phyloP scores from a whole-genome alignment of 2,113 vertebrate species.

The Atrichornis clamosus region DNA sequence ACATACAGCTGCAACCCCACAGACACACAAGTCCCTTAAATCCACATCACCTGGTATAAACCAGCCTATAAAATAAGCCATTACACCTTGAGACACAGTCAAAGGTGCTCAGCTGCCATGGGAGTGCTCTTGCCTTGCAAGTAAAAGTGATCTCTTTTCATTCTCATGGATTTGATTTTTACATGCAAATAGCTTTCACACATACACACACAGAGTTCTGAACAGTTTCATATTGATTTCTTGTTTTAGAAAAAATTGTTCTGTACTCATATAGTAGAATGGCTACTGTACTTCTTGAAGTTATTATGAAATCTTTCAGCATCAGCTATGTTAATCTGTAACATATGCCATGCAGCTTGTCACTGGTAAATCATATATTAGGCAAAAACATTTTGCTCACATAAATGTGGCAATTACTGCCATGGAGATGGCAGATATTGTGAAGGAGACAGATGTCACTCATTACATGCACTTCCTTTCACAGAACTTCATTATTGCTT shows the following conservation, averaged over 20 bases:
- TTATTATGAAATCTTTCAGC: background rate
- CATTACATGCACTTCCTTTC: background rate
- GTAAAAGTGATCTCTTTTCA: background rate
- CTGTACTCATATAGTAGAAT: background rate
- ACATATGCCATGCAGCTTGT: background rate
- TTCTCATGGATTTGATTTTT: background rate
- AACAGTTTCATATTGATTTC: background rate
- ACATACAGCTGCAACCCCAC: background rate
- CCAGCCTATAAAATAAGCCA: background rate
- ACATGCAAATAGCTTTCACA: background rate
- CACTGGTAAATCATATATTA: background rate
- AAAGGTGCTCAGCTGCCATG: background rate
- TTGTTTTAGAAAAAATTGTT: background rate
- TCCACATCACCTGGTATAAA: background rate
- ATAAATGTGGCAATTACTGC: background rate
- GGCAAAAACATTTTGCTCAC: slow-evolving; percentile 3
- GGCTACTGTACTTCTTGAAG: background rate
- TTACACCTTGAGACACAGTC: background rate
- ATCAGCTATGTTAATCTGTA: background rate
- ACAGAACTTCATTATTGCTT: background rate
- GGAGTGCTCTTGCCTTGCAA: background rate
- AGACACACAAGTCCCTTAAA: background rate
- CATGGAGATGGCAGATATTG: background rate
- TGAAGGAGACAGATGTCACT: background rate
- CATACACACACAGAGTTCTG: background rate